Evolutionary conservation across 2,888 invertebrate genomes (phyloP), one percentile per base, ranked within the genome.

Genomic region (Acrobasis repandana): DNA sequence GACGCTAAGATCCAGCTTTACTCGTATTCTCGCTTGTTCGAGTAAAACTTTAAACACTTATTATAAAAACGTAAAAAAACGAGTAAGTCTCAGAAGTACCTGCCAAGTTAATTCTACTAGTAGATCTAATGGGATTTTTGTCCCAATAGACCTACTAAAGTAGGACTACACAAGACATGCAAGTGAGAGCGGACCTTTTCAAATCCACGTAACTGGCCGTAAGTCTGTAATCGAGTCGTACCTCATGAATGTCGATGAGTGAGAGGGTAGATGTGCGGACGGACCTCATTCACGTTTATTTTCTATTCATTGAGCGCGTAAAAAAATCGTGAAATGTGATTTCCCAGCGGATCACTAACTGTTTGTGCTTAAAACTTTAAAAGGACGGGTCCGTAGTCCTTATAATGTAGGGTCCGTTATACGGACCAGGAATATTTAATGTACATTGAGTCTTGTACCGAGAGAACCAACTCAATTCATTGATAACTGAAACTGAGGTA

Each of bases 281-380:
- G 54, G 54, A 54, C 54, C 54, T 54, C 38, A 38, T 54, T 58
- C 49, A 28, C 49, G 10, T 58, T 66, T 61, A 66, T 71, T 60
- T 57, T 66, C 59, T 65, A 65, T 72, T 68, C 60, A 70, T 69
- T 73, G 67, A 56, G 28, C 60, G 60, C 65, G 63, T 64, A 69
- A 69, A 66, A 69, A 66, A 63, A 65, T 61, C 61, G 67, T 68
- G 71, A 66, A 68, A 64, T 56, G 61, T 67, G 67, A 76, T 74
- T 76, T 74, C 72, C 68, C 75, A 63, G 9, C 65, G 51, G 72
- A 57, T 62, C 56, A 52, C 36, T 3, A 58, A 61, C 47, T n/a
- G 43, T 43, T 46, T 54, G 11, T 43, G 14, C 49, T 52, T 47
- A 51, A 51, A 59, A 48, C 57, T 48, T 58, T 49, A 58, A 48